Evolutionary conservation across 2,888 invertebrate species (phyloP), one percentile per base, ranked within the genome.

Genomic region (Drosophila mimetica): DNA sequence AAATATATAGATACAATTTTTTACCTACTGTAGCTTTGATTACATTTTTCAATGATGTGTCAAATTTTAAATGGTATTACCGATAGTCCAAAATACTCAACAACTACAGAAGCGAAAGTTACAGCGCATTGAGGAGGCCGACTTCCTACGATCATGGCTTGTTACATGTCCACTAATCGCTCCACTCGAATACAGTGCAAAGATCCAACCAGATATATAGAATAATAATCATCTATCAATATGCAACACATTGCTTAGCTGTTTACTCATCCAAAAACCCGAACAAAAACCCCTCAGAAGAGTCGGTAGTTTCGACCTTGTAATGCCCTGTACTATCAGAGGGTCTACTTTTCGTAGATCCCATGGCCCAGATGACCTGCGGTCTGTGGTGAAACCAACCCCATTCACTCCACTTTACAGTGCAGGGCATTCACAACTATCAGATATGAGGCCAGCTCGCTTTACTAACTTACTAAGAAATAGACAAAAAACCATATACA

Each of bases 1-100:
- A 60, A 82, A 64, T 69, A 72, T 61, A 79, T 87, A 82, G 86
- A 86, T 75, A 88, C 63, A 83, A 73, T 83, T 83, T 83, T 82
- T 86, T 88, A 83, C 82, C 86, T 83, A 83, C 77, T 67, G 88
- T 83, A 83, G 88, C 82, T 83, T 88, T 83, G 88, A 83, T 83
- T 83, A 83, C 82, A 88, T 83, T 83, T 83, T 88, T 88, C 73
- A 86, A 88, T 81, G 72, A 88, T 85, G 84, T 85, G 84, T 85
- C 84, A 85, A 85, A 85, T 85, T 85, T 85, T 84, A 85, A 86
- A 84, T 69, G 86, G 75, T 88, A 86, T 80, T 77, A 72, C 66
- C 60, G 70, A 59, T 86, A 80, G 81, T 61, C 66, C 66, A 64
- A 54, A 67, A 58, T 58, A 74, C 50, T 58, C 69, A 44, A 39